phyloP scores from a whole-genome alignment of 2,888 invertebrate species.

The Platynereis dumerilii region DNA sequence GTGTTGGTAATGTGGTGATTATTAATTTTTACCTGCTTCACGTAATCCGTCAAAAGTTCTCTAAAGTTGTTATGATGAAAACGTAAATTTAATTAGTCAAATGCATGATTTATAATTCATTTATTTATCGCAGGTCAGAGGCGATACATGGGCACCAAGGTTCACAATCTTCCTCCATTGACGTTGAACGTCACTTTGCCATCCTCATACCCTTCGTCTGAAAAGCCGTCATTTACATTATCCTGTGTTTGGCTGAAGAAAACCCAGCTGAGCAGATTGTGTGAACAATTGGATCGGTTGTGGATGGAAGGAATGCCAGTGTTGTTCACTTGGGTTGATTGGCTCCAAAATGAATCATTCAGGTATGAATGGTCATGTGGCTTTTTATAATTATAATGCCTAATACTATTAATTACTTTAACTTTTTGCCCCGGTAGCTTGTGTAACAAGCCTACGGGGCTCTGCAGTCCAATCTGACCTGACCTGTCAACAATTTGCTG shows the following conservation, averaged over 20 bases:
- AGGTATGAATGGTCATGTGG: conserved; percentile 31
- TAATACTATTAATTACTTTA: no score
- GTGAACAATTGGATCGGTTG: conserved; percentile 44
- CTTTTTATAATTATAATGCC: no score
- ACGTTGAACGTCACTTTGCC: conserved; percentile 47
- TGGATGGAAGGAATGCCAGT: conserved; percentile 49
- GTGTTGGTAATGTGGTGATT: no score
- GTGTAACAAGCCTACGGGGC: no score
- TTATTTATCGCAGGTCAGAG: background rate
- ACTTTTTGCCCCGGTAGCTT: no score
- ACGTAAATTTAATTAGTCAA: no score
- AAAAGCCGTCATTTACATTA: conserved; percentile 44
- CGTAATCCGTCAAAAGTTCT: no score
- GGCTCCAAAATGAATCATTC: conserved; percentile 48
- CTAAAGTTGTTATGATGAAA: no score
- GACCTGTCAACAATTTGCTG: no score
- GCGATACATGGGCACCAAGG: conserved; percentile 26
- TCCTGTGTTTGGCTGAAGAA: conserved; percentile 47
- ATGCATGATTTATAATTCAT: no score
- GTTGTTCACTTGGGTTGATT: conserved; percentile 51
- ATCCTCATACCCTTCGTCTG: conserved; percentile 45
- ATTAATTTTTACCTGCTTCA: no score
- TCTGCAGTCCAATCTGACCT: no score
- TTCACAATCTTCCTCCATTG: conserved; percentile 47
- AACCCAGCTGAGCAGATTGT: conserved; percentile 42